A percentile compares a stretch with the other conserved stretches of the same genome.
Conservation (phyloP, 1,140 invertebrate genomes). For the Spodoptera frugiperda region DNA sequence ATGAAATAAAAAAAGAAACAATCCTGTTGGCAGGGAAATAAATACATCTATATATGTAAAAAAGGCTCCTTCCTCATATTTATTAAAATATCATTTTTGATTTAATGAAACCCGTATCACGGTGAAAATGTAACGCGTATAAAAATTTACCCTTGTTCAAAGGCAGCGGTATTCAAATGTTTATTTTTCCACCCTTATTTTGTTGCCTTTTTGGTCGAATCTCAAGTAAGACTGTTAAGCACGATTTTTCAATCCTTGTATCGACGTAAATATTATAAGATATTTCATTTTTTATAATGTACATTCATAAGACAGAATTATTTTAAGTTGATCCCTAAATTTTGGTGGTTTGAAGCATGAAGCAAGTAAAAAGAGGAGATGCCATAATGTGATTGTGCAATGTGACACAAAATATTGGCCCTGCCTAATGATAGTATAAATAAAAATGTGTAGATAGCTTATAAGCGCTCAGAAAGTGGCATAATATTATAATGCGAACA, state of each 20-base stretch:
- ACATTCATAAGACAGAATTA: too few species aligned
- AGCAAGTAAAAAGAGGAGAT: too few species aligned
- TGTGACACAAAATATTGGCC: too few species aligned
- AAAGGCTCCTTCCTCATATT: conserved; percentile 11
- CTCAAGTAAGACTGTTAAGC: neutral
- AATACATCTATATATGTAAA: conserved; percentile 3
- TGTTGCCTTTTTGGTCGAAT: neutral
- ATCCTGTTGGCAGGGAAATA: conserved; percentile 2
- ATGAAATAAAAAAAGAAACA: conserved; percentile 7
- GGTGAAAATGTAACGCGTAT: conserved; percentile 6
- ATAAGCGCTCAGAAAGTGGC: too few species aligned
- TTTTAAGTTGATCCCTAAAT: too few species aligned
- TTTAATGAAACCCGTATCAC: conserved; percentile 27
- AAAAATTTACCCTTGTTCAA: conserved; percentile 15
- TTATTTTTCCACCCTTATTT: neutral
- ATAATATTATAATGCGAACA: too few species aligned
- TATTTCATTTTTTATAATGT: neutral
- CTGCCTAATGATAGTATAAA: too few species aligned
- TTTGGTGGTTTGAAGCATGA: too few species aligned
- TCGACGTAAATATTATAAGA: too few species aligned
- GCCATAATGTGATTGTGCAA: too few species aligned
- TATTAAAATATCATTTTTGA: conserved; percentile 37
- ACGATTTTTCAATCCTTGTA: neutral
- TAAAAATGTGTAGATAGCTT: too few species aligned
- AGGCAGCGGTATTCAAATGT: conserved; percentile 6